Base-by-base conservation (phyloP, 2,797 vertebrate species). In the Merluccius polli region DNA sequence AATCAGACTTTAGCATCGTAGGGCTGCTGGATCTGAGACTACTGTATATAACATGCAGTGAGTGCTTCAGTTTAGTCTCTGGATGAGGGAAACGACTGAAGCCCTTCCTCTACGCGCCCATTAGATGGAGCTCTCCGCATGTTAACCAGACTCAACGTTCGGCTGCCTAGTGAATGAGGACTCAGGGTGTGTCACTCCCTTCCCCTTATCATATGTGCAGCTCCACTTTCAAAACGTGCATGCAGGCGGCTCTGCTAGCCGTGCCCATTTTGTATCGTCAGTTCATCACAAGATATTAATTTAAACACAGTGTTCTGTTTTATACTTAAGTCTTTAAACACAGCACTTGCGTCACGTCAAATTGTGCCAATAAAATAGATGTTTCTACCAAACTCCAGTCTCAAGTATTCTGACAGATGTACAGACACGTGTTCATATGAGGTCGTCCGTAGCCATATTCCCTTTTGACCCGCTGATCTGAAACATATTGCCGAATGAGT, bases 121-220 rank as follows among this genome's bases (percentile, higher is more conserved):
- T 84, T 72, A 93, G 93, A 72, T 91, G 93, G 92, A 5, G 85
- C 63, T 86, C 79, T 90, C 75, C 74, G 13, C 75, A 81, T 78
- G 82, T 71, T 32, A 73, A 75, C 65, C 0, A 21, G 70, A 35
- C 30, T 38, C 67, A 15, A 16, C 16, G 18, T 69, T 36, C 72
- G n/a, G 24, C 29, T 38, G 30, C 32, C 33, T 11, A 4, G 3
- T 31, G 29, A 27, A 71, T 24, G n/a, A n/a, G n/a, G n/a, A 27
- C 7, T 5, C 15, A 18, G 44, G 30, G 31, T 52, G 72, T 74
- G 15, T 73, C 41, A 59, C 16, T 32, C 29, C 21, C 12, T 33
- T n/a, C 16, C 48, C 32, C n/a, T n/a, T 10, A 32, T 52, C 38
- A 30, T 27, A 41, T 21, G 6, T 70, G 41, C 21, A 75, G 31